Percentiles rank a stretch among this genome's conserved stretches.
Conservation (phyloP, 1,140 invertebrate genomes). For the Antheraea mylitta region DNA sequence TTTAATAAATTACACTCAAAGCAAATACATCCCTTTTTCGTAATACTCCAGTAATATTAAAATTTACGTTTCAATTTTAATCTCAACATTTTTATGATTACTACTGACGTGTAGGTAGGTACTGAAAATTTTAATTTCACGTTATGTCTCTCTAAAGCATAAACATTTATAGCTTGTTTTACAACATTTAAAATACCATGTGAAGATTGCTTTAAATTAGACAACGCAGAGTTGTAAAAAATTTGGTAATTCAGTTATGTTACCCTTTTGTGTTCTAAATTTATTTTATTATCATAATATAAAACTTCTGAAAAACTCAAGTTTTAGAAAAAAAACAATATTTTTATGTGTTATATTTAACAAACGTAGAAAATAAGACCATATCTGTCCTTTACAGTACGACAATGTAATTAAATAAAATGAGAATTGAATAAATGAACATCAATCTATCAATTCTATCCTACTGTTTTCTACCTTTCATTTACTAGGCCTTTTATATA, state of each 20-base stretch:
- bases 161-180: not conserved
- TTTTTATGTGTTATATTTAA: too few relatives aligned
- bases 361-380: too few relatives aligned
- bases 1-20: not conserved
- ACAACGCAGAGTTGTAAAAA: not conserved
- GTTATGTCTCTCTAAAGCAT: not conserved
- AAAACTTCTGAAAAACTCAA: too few relatives aligned
- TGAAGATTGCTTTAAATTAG: not conserved
- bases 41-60: not conserved
- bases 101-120: not conserved
- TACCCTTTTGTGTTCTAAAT: not conserved
- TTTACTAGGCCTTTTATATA: too few relatives aligned
- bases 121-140: not conserved
- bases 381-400: too few relatives aligned
- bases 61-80: not conserved
- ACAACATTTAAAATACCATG: not conserved
- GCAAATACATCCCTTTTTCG: not conserved
- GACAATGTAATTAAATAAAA: too few relatives aligned
- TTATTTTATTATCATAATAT: too few relatives aligned
- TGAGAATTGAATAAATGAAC: too few relatives aligned
- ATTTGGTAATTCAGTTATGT: not conserved
- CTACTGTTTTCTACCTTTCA: too few relatives aligned
- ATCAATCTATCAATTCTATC: too few relatives aligned
- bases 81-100: not conserved
- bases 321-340: too few relatives aligned